Evolutionary conservation across 2,888 invertebrate species (phyloP).

Genomic region (Lepidonotus clava): DNA sequence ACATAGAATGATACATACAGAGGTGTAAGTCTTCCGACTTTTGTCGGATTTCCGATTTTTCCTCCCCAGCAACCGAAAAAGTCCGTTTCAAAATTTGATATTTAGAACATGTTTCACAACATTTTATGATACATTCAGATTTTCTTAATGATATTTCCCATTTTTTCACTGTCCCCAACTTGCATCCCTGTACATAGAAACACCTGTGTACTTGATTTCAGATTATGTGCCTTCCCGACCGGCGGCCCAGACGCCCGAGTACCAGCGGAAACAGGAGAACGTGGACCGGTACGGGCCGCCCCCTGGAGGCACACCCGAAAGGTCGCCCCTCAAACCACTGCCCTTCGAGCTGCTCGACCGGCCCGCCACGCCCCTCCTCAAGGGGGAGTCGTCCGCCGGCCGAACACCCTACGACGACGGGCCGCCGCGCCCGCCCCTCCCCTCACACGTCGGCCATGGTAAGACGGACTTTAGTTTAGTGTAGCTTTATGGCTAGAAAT

Average conservation of each 20-base stretch:
- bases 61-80: too few species aligned
- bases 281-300: conserved; percentile 53
- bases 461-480: neutral
- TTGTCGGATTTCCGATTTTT: too few species aligned
- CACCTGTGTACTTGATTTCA: neutral
- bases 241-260: conserved; percentile 54
- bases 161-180: too few species aligned
- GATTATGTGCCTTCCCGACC: conserved; percentile 55
- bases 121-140: too few species aligned
- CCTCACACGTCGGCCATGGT: conserved; percentile 62
- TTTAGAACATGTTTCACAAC: too few species aligned
- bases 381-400: conserved; percentile 2
- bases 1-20: too few species aligned
- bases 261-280: conserved; percentile 58
- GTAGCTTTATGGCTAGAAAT: too few species aligned
- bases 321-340: conserved; percentile 57
- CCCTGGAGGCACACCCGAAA: neutral
- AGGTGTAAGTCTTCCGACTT: too few species aligned
- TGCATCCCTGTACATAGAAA: too few species aligned
- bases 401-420: conserved; percentile 67
- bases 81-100: too few species aligned
- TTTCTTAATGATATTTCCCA: too few species aligned
- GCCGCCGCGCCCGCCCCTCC: conserved; percentile 72
- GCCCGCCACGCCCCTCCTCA: conserved; percentile 59
- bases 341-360: conserved; percentile 62